Base-by-base conservation (phyloP, 2,113 vertebrate genomes). In the Morone saxatilis region DNA sequence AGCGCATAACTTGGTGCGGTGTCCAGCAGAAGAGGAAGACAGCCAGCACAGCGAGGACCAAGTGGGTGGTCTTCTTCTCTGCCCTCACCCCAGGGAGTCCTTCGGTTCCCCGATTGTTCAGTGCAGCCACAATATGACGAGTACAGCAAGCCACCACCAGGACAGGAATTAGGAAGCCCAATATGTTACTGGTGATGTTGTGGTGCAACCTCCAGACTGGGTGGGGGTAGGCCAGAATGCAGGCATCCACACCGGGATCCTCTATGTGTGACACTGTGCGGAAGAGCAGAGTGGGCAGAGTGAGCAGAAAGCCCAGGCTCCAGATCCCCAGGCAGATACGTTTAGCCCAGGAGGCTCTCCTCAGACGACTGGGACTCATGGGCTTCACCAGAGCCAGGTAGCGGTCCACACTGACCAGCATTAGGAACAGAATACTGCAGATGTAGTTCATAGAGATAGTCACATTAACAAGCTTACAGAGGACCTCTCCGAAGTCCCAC, bases 11-110 rank as follows among this genome's bases (percentile, higher is more conserved):
- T 78, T 98, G 97, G 90, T 96, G 96, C 0, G 97, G 97, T 8
- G 96, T 93, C 97, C 97, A 97, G 90, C 97, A 97, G 70, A 96
- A 0, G 0, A 98, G 16, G 12, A 97, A 99, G 0, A 96, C 91
- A 0, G 94, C 80, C 17, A 98, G 94, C 16, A 98, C 97, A 0
- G 88, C 80, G 56, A 97, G 93, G 6, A 99, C 94, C 76, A 98
- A 87, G 38, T 89, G 0, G 0, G 96, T 95, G 59, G 97, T 96
- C 88, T 72, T 97, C 66, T 85, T 94, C 83, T 97, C 96, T 0
- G 89, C 95, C 79, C 94, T 95, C 4, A 94, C 69, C 36, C 92
- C 71, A 17, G 93, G 94, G 59, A 95, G 72, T n/a, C 90, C 89
- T 19, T 50, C 86, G 45, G 95, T 73, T 36, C 90, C 65, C 0